Percentiles rank a stretch among this genome's conserved stretches.
These are phyloP conservation scores for Amphibalanus amphitrite DNA, from an alignment of 1,140 invertebrate species.

Conservation along the genomic window DNA sequence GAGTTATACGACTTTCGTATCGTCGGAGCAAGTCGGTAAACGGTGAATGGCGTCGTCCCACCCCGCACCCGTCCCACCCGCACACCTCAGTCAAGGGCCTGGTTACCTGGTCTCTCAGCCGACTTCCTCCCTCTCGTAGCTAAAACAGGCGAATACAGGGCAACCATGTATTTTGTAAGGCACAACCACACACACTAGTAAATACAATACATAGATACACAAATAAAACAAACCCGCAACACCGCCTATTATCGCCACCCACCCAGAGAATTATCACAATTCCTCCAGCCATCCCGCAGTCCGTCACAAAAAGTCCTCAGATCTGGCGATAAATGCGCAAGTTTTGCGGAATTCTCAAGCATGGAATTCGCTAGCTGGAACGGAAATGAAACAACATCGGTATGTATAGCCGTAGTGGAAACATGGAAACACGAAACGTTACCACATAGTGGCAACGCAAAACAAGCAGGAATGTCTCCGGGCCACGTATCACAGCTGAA, in stretches of 20 bases:
- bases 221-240: not conserved
- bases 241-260: not conserved
- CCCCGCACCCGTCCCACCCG: too few species aligned
- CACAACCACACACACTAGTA: not conserved
- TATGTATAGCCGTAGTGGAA: not conserved
- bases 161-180: constrained; percentile 1
- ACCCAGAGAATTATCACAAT: not conserved
- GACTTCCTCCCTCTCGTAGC: too few species aligned
- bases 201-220: not conserved
- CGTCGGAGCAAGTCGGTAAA: too few species aligned
- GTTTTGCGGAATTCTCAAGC: not conserved
- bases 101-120: too few species aligned
- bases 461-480: too few species aligned
- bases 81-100: too few species aligned
- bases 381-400: not conserved
- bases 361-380: not conserved
- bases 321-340: not conserved
- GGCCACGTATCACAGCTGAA: too few species aligned
- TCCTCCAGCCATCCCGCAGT: not conserved
- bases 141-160: not conserved
- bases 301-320: not conserved
- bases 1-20: too few species aligned
- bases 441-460: too few species aligned
- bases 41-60: too few species aligned
- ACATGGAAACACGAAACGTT: not conserved